Base-by-base conservation (phyloP, 2,113 vertebrate species). In the Mobula hypostoma region DNA sequence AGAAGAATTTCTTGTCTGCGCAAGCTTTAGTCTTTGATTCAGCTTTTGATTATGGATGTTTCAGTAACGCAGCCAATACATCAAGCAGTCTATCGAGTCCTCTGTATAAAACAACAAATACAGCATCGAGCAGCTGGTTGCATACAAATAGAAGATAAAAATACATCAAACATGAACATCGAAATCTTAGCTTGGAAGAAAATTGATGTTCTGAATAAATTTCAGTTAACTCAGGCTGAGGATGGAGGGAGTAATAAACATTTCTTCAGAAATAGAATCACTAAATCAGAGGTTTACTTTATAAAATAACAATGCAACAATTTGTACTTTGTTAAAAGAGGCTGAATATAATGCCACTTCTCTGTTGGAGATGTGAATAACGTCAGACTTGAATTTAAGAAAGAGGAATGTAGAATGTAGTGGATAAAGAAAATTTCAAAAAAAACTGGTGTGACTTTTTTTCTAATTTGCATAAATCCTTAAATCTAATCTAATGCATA, bases 151-250 rank as follows among this genome's bases (percentile, higher is more conserved):
- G 29, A 63, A 29, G 27, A n/a, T 63, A 58, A 63, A 58, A 88
- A 88, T 63, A 88, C 29, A n/a, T 63, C 85, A 88, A 63, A 2
- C 48, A 63, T 87, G 56, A 87, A 87, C 15, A 58, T 80, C 1
- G 58, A 61, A 61, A n/a, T 61, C 8, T 27, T 63, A 88, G 27
- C 63, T 88, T 9, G 11, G 27, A 63, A 63, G 85, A 58, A 88
- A 63, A n/a, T 63, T 88, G 85, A 88, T n/a, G 14, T 63, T 88
- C 85, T 88, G 56, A 88, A 63, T 63, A 87, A 27, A 88, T 48
- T 88, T 8, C 1, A 14, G 12, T 48, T 63, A 63, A 58, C 56
- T 88, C 27, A n/a, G 85, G 61, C 11, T 88, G 27, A 63, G 58
- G 58, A 61, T 63, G 27, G 83, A 61, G 79, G 32, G 48, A 61